phyloP scores from a whole-genome alignment of 2,113 vertebrate species.

The Cyanoderma ruficeps region DNA sequence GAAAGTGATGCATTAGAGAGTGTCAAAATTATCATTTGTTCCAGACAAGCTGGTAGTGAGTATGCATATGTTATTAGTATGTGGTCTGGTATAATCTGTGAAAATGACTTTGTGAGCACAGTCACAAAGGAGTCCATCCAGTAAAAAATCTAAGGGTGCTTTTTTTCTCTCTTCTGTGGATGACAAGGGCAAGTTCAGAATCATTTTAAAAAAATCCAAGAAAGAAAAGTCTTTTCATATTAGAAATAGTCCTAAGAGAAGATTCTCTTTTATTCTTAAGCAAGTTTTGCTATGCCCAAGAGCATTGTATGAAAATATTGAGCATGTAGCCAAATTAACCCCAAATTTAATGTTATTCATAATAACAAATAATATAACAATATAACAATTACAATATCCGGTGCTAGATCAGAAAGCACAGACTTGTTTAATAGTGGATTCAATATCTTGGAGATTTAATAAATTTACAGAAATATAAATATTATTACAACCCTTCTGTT shows the following conservation, averaged over 20 bases:
- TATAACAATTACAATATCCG: neutral
- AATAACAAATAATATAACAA: neutral
- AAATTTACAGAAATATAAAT: neutral
- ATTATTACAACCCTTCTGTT: neutral
- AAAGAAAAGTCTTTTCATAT: neutral
- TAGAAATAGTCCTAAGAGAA: neutral
- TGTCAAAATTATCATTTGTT: constrained; percentile 65
- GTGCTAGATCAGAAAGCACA: neutral
- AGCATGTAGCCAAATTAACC: neutral
- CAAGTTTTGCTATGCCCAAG: neutral
- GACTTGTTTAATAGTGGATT: neutral
- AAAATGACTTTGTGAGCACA: constrained; percentile 27
- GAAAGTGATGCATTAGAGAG: constrained; percentile 46
- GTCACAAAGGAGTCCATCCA: neutral
- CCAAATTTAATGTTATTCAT: neutral
- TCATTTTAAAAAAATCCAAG: neutral
- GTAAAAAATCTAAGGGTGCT: constrained; percentile 18
- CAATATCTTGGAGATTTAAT: neutral
- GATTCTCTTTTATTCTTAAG: neutral
- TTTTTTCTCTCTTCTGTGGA: neutral
- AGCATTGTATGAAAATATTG: neutral
- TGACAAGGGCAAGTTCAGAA: neutral
- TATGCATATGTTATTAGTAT: constrained; percentile 55
- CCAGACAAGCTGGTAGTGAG: constrained; percentile 50
- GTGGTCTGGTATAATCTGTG: constrained; percentile 26